A percentile compares a stretch with the other conserved stretches of the same genome.
These are phyloP conservation scores for Campylorhamphus procurvoides DNA, from an alignment of 2,113 vertebrate genomes.

Conservation along the genomic window DNA sequence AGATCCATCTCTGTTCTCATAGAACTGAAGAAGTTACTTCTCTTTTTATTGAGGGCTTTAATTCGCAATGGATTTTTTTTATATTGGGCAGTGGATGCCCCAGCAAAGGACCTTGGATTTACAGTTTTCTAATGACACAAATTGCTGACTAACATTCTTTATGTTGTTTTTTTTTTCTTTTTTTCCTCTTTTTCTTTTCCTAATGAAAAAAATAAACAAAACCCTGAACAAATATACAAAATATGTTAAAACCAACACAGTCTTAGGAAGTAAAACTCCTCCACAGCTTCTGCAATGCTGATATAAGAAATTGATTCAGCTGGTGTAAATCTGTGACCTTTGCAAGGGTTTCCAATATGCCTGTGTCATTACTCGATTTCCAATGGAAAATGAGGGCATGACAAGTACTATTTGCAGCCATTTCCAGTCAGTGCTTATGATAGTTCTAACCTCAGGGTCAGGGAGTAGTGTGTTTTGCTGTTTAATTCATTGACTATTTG, in stretches of 20 bases:
- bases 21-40: neutral
- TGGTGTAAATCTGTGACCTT: neutral
- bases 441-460: neutral
- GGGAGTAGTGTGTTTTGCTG: neutral
- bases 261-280: neutral
- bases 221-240: neutral
- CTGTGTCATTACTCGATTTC: conserved; percentile 43
- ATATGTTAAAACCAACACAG: neutral
- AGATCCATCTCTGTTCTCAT: neutral
- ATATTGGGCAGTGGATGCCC: neutral
- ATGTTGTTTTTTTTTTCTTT: neutral
- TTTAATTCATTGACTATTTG: conserved; percentile 18
- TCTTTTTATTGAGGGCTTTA: neutral
- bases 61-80: neutral
- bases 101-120: neutral
- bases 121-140: neutral
- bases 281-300: neutral
- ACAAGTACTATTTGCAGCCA: conserved; percentile 14
- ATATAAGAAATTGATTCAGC: conserved; percentile 10
- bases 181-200: neutral
- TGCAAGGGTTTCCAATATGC: neutral
- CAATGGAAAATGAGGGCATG: conserved; percentile 37
- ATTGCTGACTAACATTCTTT: neutral
- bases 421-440: conserved; percentile 38
- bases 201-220: neutral